Evolutionary conservation across 2,113 vertebrate genomes (phyloP), one percentile per base, ranked within the genome.

Genomic region (Chionodraco myersi): DNA sequence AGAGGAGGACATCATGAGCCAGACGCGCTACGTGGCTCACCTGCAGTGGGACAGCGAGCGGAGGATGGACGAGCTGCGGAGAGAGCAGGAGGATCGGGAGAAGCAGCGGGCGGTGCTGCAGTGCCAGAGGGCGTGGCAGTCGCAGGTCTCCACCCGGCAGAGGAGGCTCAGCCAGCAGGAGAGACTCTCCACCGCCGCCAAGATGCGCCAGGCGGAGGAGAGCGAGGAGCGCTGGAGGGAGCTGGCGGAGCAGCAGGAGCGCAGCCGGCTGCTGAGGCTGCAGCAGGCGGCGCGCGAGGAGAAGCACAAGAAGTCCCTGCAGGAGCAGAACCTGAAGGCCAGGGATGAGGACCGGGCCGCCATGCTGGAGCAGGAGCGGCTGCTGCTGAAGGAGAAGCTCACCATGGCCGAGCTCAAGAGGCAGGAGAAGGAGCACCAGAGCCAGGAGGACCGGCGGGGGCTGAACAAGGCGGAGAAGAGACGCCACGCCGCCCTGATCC

Each of bases 11-110:
- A 92, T 99, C 80, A 89, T 97, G 95, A 96, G 95, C 51, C 96
- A 97, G 89, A 98, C 97, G 61, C 95, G 96, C 57, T 96, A 97
- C 36, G 96, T 94, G 0, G 97, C 98, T 10, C 98, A 99, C 82
- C 94, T 97, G 12, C 97, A 97, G 89, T 99, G 98, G 98, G 98
- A 99, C 89, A 96, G 94, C 58, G 97, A 98, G 89, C 94, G 95
- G 15, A 66, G 93, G 44, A 88, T 95, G 81, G 97, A 96, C 0
- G 96, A 97, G 90, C 93, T 94, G 14, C 91, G 96, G 4, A 95
- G 96, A 9, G 97, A 97, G 89, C 95, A 92, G 67, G 98, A 99
- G 79, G 97, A 98, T 5, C 89, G 94, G 12, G 96, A 98, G 91
- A 98, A 98, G 92, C 97, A 97, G 82, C 94, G 94, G 0, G 96